phyloP scores from a whole-genome alignment of 2,888 invertebrate species.

The Eudasyphora cyanicolor region DNA sequence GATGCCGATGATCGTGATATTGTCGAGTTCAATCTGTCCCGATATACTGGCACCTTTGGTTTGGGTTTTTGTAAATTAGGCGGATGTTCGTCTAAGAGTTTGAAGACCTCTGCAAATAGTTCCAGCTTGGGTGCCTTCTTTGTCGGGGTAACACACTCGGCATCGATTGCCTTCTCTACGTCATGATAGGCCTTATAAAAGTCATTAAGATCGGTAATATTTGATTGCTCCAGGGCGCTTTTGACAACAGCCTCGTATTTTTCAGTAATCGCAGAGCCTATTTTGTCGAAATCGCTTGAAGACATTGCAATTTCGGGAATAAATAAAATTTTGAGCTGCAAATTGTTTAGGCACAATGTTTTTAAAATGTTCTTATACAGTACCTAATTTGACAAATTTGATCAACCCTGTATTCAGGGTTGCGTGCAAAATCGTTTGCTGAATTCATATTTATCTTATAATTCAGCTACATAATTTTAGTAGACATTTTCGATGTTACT shows the following conservation, averaged over 20 bases:
- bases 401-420: constrained; percentile 32
- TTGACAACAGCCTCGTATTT: constrained; percentile 68
- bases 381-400: background rate
- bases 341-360: too few relatives aligned
- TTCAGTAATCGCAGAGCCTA: constrained; percentile 61
- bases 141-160: constrained; percentile 62
- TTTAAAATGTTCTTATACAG: background rate
- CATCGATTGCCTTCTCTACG: constrained; percentile 49
- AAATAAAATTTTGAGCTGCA: background rate
- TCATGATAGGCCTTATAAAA: constrained; percentile 71
- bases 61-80: constrained; percentile 72
- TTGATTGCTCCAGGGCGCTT: constrained; percentile 70
- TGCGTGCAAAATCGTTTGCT: background rate
- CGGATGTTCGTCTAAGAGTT: constrained; percentile 74
- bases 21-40: constrained; percentile 69
- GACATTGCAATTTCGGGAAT: background rate
- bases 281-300: constrained; percentile 65
- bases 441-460: too few relatives aligned
- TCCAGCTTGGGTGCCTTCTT: constrained; percentile 67
- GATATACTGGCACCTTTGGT: constrained; percentile 60
- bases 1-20: constrained; percentile 57
- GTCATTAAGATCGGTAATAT: constrained; percentile 69
- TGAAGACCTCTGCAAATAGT: constrained; percentile 73
- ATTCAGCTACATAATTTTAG: constrained; percentile 20
- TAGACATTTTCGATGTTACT: constrained; percentile 32